A percentile compares a stretch with the other conserved stretches of the same genome.
Conservation (phyloP, 1,140 invertebrate genomes). For the Ostrea edulis region DNA sequence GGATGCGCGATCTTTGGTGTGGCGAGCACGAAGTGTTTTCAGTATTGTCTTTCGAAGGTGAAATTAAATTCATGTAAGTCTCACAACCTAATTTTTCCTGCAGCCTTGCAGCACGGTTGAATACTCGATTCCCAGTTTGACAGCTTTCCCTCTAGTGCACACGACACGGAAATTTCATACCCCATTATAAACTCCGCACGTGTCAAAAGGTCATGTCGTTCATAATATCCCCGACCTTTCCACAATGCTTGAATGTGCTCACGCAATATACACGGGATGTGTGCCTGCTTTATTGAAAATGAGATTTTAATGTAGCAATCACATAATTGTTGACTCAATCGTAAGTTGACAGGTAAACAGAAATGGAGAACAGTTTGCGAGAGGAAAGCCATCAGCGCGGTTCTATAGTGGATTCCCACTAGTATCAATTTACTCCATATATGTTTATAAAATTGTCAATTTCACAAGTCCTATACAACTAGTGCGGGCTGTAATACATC, state of each 20-base stretch:
- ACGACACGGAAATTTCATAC: conserved; percentile 28
- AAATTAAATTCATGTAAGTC: neutral
- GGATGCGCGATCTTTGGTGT: neutral
- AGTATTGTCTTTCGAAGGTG: neutral
- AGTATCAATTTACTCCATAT: conserved; percentile 30
- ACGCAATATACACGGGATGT: neutral
- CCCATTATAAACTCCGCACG: conserved; percentile 17
- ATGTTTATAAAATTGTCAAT: conserved; percentile 4
- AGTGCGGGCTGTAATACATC: neutral
- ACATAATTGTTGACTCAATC: conserved; percentile 4
- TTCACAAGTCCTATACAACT: neutral
- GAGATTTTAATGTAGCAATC: conserved; percentile 19
- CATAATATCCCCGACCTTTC: neutral
- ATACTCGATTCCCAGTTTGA: neutral
- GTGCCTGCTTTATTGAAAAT: conserved; percentile 18
- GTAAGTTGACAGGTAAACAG: conserved; percentile 12
- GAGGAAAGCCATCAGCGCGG: neutral
- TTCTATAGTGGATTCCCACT: neutral
- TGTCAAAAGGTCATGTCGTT: conserved; percentile 29
- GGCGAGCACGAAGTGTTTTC: conserved; percentile 14
- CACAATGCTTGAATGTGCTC: conserved; percentile 11
- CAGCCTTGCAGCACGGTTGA: neutral
- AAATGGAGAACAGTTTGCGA: neutral
- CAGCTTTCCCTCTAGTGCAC: neutral
- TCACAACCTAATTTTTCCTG: neutral